phyloP scores from a whole-genome alignment of 2,113 vertebrate species.

The Ctenodactylus gundi region DNA sequence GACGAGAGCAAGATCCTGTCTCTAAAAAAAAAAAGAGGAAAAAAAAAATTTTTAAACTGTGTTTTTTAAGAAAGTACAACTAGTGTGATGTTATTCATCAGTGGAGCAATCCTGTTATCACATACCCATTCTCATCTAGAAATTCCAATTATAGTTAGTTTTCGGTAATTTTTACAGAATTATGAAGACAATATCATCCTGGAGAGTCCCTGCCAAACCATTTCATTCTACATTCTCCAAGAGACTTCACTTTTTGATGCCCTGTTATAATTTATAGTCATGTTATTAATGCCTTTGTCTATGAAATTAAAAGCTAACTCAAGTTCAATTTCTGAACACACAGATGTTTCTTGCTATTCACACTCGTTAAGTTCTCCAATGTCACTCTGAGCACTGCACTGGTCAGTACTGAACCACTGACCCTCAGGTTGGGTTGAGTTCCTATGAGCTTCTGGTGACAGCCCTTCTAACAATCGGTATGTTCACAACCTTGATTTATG shows the following conservation, averaged over 20 bases:
- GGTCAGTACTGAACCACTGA: background rate
- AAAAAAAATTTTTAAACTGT: background rate
- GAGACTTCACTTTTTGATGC: background rate
- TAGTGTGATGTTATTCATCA: background rate
- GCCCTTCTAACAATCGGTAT: background rate
- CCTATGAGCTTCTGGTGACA: background rate
- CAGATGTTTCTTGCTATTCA: background rate
- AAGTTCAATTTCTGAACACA: background rate
- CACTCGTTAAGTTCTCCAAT: background rate
- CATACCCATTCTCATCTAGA: background rate
- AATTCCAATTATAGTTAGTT: background rate
- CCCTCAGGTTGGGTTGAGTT: background rate
- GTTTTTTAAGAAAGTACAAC: background rate
- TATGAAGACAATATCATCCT: background rate
- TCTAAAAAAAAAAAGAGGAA: too few relatives aligned
- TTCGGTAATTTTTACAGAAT: constrained; percentile 28
- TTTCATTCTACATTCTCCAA: background rate
- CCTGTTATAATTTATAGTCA: background rate
- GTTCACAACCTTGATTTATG: background rate
- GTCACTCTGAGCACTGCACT: background rate
- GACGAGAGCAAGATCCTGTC: too few relatives aligned
- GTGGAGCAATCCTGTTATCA: background rate
- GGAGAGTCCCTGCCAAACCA: background rate
- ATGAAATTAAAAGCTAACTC: background rate
- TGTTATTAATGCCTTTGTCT: background rate